Conservation (phyloP, 2,113 vertebrate species). For the Hippopotamus amphibius region DNA sequence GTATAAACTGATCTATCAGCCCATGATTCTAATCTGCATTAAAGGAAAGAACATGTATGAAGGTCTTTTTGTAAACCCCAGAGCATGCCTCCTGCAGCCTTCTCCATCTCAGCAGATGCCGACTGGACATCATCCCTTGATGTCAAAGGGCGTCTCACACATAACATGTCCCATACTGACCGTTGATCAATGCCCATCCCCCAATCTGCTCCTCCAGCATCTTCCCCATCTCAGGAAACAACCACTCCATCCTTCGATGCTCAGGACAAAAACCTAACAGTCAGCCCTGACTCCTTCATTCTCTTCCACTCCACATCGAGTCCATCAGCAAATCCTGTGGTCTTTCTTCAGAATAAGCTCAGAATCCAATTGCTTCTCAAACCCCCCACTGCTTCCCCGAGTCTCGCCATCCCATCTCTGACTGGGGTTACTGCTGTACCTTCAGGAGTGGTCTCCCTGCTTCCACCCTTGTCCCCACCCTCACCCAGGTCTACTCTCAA, state of each 20-base stretch:
- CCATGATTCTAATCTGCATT: fast-evolving
- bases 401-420: neutral
- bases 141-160: neutral
- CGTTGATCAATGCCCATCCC: fast-evolving
- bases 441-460: neutral
- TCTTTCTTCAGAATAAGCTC: neutral
- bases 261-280: neutral
- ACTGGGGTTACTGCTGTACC: too few species aligned
- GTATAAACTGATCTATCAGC: neutral
- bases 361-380: neutral
- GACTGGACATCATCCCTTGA: fast-evolving
- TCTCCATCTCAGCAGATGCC: neutral
- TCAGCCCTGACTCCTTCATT: neutral
- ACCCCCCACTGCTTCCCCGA: too few species aligned
- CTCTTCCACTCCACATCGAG: neutral
- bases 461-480: neutral
- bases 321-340: neutral
- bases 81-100: neutral
- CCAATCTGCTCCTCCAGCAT: neutral
- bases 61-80: neutral
- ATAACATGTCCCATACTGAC: fast-evolving
- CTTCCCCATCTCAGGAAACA: neutral
- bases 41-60: neutral
- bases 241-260: neutral
- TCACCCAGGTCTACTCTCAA: neutral